A percentile compares a stretch with the other conserved stretches of the same genome.
Conservation (phyloP, 2,888 invertebrate species). For the Ectobius pallidus region DNA sequence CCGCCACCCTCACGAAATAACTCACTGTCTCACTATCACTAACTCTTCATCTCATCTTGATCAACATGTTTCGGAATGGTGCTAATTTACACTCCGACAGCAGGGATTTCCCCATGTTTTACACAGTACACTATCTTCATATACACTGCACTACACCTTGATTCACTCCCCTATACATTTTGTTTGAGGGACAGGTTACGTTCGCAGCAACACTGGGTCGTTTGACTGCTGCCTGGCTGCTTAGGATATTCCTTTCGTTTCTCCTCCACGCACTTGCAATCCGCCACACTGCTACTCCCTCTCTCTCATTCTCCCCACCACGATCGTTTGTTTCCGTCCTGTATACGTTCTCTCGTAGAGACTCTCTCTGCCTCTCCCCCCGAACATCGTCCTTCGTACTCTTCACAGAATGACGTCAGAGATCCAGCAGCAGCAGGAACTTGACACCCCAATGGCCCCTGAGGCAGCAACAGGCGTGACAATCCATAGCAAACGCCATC, state of each 20-base stretch:
- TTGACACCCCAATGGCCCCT: constrained; percentile 24
- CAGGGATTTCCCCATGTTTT: constrained; percentile 22
- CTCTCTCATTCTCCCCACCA: background rate
- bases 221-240: background rate
- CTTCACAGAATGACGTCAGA: constrained; percentile 22
- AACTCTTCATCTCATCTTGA: background rate
- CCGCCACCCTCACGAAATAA: background rate
- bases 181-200: background rate
- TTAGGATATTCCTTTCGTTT: constrained; percentile 3
- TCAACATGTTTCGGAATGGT: constrained; percentile 12
- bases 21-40: constrained; percentile 12
- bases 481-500: constrained; percentile 35
- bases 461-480: constrained; percentile 30
- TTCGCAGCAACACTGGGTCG: background rate
- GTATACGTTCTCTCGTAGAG: background rate
- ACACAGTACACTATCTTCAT: background rate
- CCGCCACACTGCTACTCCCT: background rate
- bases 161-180: background rate
- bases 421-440: constrained; percentile 18
- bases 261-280: constrained; percentile 29
- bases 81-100: background rate
- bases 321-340: constrained; percentile 30
- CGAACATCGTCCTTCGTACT: constrained; percentile 34
- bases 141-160: constrained; percentile 1
- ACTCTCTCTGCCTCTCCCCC: background rate